phyloP scores from a whole-genome alignment of 1,140 invertebrate genomes.

The Megalopta genalis region DNA sequence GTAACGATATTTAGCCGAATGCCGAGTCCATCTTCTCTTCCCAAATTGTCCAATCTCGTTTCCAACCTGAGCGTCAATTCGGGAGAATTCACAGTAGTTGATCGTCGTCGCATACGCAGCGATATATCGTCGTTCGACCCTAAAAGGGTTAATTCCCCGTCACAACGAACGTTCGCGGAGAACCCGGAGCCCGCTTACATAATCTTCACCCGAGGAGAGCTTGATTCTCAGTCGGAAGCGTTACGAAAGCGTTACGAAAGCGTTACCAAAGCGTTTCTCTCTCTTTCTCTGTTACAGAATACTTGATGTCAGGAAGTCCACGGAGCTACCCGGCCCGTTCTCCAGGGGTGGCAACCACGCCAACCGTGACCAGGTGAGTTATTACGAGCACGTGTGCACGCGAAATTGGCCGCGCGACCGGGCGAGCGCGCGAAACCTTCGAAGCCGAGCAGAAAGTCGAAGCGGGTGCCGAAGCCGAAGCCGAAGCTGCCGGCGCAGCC shows the following conservation, averaged over 20 bases:
- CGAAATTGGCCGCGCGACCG: slow-evolving; percentile 38
- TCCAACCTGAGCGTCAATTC: no score
- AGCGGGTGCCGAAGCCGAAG: slow-evolving; percentile 17
- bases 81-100: no score
- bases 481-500: slow-evolving; percentile 19
- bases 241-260: slow-evolving; percentile 30
- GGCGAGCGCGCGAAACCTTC: slow-evolving; percentile 2
- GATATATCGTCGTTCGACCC: no score
- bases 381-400: slow-evolving; percentile 1
- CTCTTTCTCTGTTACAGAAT: slow-evolving; percentile 77
- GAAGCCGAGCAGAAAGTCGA: slow-evolving; percentile 3
- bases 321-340: slow-evolving; percentile 77
- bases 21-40: no score
- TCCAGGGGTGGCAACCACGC: slow-evolving; percentile 74
- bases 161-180: no score
- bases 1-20: no score
- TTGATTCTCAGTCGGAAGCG: slow-evolving; percentile 1
- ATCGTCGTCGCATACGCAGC: no score
- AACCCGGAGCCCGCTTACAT: no score
- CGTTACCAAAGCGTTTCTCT: slow-evolving; percentile 43
- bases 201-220: no score
- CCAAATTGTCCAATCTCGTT: no score
- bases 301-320: slow-evolving; percentile 80
- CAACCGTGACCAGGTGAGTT: slow-evolving; percentile 73
- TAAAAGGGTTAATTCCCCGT: no score